These are phyloP conservation scores for Brachypalpus laphriformis DNA, from an alignment of 2,888 invertebrate species.

Conservation along the genomic window DNA sequence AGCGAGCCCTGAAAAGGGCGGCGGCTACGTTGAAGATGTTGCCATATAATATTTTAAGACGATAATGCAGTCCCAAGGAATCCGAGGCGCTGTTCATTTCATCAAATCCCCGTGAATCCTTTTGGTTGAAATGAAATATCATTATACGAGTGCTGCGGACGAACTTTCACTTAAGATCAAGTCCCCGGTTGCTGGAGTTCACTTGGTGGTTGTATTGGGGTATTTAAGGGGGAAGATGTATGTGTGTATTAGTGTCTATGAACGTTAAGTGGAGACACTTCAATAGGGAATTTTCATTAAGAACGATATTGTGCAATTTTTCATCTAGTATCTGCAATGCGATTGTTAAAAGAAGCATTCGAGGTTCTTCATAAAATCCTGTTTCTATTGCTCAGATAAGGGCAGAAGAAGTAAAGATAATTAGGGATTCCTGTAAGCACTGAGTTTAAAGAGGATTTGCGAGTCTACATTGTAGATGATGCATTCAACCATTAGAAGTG, in stretches of 20 bases:
- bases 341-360: background rate
- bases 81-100: slow-evolving; percentile 51
- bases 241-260: background rate
- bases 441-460: background rate
- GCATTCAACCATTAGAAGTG: background rate
- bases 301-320: slow-evolving; percentile 9
- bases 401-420: background rate
- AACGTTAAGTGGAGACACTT: background rate
- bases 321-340: background rate
- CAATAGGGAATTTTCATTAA: slow-evolving; percentile 1
- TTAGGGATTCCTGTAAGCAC: background rate
- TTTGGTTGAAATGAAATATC: slow-evolving; percentile 41
- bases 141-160: slow-evolving; percentile 41
- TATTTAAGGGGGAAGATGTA: background rate
- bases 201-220: background rate
- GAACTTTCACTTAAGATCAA: slow-evolving; percentile 36
- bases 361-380: background rate
- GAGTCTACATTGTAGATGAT: background rate
- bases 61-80: slow-evolving; percentile 55
- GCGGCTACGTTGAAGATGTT: slow-evolving; percentile 17
- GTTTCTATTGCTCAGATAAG: slow-evolving; percentile 2
- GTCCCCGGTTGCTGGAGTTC: background rate
- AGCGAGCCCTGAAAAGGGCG: background rate
- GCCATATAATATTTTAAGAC: slow-evolving; percentile 55
- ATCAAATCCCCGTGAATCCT: slow-evolving; percentile 25